Conservation (phyloP, 2,113 vertebrate species). For the Gambusia holbrooki region DNA sequence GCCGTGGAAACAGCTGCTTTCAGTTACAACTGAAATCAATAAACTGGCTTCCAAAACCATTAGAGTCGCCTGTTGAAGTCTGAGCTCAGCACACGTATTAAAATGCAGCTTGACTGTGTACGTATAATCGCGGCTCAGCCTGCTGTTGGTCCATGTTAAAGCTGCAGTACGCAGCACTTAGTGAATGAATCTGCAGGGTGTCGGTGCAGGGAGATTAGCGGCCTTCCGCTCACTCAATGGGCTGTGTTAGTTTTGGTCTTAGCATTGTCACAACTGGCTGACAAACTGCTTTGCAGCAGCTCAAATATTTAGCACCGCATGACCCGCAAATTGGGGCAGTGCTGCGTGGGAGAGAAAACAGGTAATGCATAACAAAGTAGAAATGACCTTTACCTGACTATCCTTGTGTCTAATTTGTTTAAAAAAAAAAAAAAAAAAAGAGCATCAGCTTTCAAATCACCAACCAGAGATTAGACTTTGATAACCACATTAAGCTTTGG, state of each 20-base stretch:
- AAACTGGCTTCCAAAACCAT: conserved; percentile 29
- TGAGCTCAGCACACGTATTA: neutral
- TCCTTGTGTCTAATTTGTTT: conserved; percentile 11
- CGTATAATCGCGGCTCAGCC: neutral
- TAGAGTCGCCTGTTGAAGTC: conserved; percentile 31
- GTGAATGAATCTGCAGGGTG: conserved; percentile 49
- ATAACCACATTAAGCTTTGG: conserved; percentile 31
- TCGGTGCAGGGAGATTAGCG: conserved; percentile 71
- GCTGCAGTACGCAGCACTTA: conserved; percentile 23
- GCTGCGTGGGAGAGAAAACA: conserved; percentile 21
- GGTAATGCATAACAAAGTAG: neutral
- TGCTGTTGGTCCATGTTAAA: conserved; percentile 20
- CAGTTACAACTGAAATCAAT: conserved; percentile 31
- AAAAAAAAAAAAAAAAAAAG: neutral
- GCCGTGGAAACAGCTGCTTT: conserved; percentile 32
- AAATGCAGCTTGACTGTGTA: neutral
- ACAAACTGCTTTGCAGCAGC: conserved; percentile 48
- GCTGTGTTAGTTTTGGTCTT: conserved; percentile 67
- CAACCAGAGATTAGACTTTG: conserved; percentile 24
- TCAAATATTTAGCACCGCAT: conserved; percentile 49
- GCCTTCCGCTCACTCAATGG: conserved; percentile 65
- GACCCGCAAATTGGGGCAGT: conserved; percentile 36
- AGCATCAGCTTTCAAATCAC: neutral
- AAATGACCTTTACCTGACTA: conserved; percentile 10
- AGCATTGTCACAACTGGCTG: conserved; percentile 62